Percentiles rank a stretch among this genome's conserved stretches.
Conservation (phyloP, 64 coral and sea anemone genomes). For the Exaiptasia diaphana region DNA sequence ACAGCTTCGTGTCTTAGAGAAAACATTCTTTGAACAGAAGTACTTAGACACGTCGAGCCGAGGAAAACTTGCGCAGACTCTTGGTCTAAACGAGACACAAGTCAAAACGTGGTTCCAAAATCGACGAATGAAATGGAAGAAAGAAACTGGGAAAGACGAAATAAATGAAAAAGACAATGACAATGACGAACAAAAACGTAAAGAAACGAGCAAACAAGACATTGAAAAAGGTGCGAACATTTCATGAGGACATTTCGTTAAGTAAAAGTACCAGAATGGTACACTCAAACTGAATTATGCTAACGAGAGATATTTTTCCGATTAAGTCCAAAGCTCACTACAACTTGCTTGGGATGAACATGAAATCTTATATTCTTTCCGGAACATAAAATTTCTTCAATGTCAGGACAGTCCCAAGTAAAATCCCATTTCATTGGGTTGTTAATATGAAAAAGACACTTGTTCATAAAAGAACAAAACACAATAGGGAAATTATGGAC, state of each 20-base stretch:
- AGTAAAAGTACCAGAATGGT: no score
- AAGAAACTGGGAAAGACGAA: conserved; percentile 8
- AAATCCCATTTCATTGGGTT: not conserved
- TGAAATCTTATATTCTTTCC: no score
- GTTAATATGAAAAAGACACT: not conserved
- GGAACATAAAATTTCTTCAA: no score
- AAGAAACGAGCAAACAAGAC: no score
- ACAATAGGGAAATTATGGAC: no score
- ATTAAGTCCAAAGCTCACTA: no score
- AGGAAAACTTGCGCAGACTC: conserved; percentile 55
- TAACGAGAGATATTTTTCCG: no score
- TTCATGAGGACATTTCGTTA: no score
- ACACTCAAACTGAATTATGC: no score
- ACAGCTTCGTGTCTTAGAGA: conserved; percentile 59
- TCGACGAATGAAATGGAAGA: conserved; percentile 67
- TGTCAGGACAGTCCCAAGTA: not conserved
- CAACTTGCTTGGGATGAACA: no score
- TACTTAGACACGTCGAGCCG: conserved; percentile 64
- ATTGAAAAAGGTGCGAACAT: no score
- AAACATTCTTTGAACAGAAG: conserved; percentile 62
- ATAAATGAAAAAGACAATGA: not conserved
- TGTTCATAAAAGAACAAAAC: not conserved
- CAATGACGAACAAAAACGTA: no score
- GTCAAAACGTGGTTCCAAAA: conserved; percentile 74
- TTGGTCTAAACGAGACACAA: conserved; percentile 63